These are phyloP conservation scores for Philotrypesis tridentata DNA, from an alignment of 1,140 invertebrate genomes.

Conservation along the genomic window DNA sequence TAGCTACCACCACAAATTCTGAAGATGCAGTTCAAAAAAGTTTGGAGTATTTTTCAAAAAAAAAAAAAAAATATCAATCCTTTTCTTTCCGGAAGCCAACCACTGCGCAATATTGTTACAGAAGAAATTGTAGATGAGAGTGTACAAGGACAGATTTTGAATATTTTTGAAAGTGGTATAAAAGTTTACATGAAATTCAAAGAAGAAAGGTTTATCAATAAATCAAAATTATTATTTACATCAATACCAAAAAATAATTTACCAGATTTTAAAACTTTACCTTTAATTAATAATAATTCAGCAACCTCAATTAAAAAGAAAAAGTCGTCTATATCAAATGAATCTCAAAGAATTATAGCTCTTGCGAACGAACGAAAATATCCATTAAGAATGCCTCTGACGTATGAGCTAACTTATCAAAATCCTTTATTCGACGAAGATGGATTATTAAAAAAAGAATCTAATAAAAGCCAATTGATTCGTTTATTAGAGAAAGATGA, in stretches of 20 bases:
- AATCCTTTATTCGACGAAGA: slow-evolving; percentile 20
- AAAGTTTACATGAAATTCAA: slow-evolving; percentile 14
- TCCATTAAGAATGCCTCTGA: not conserved
- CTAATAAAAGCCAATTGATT: not conserved
- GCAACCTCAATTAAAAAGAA: not conserved
- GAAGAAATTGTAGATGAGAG: not conserved
- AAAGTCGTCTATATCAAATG: not conserved
- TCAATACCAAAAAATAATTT: not conserved
- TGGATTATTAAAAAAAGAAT: slow-evolving; percentile 22
- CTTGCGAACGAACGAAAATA: slow-evolving; percentile 3
- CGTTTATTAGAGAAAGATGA: not conserved
- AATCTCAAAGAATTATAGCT: not conserved
- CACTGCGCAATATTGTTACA: not conserved
- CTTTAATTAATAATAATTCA: not conserved
- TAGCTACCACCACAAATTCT: not conserved
- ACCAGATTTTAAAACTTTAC: not conserved
- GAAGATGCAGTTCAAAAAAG: not conserved
- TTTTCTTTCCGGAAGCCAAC: not conserved
- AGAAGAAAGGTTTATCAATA: slow-evolving; percentile 11
- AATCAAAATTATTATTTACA: not conserved
- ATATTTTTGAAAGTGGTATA: slow-evolving; percentile 8
- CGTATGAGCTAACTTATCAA: slow-evolving; percentile 2
- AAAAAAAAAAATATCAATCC: slow-evolving; percentile 31
- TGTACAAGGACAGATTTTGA: not conserved
- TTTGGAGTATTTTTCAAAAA: not conserved